Base-by-base conservation (phyloP, 1,140 invertebrate species). In the Drosophila nannoptera region DNA sequence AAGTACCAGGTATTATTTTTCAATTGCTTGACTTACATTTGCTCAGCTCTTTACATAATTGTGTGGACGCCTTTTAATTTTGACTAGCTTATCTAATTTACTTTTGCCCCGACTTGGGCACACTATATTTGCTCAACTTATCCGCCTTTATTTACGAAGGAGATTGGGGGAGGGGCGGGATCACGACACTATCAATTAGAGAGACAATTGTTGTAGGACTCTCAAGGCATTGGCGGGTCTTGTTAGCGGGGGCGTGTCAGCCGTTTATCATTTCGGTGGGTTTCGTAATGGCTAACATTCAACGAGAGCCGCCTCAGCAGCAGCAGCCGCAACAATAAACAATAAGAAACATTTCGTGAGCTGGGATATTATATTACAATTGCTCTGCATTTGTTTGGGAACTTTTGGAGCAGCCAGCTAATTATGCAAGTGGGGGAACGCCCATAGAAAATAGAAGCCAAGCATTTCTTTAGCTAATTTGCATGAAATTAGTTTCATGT, bases 131-230 rank as follows among this genome's bases (percentile, higher is more conserved):
- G 42, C 33, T 42, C 54, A 49, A 49, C 53, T 65, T 46, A 14
- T 40, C 62, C 62, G 68, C 62, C 62, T 70, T 59, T 70, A 66
- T 66, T 70, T 66, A 53, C 53, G 52, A 22, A 12, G 12, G 14
- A 4, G 53, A 61, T 33, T 32, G 7, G 8, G 43, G 16, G 7
- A 31, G 59, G 22, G 35, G 5, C 33, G 12, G 8, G 82, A 84
- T 83, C 78, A 83, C 80, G 80, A 84, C 80, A 83, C 76, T 83
- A 84, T 83, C 80, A 83, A 83, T 83, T 83, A 83, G 73, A 83
- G 49, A 82, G 80, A 84, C 73, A 86, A 76, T 83, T 82, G 78
- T 74, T 82, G 40, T 77, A 76, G 71, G 72, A 68, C 49, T 50
- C 70, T 61, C 77, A 67, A 64, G 74, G 72, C 60, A 62, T 59